Conservation (phyloP, 2,888 invertebrate genomes). For the Drosophila paucipuncta region DNA sequence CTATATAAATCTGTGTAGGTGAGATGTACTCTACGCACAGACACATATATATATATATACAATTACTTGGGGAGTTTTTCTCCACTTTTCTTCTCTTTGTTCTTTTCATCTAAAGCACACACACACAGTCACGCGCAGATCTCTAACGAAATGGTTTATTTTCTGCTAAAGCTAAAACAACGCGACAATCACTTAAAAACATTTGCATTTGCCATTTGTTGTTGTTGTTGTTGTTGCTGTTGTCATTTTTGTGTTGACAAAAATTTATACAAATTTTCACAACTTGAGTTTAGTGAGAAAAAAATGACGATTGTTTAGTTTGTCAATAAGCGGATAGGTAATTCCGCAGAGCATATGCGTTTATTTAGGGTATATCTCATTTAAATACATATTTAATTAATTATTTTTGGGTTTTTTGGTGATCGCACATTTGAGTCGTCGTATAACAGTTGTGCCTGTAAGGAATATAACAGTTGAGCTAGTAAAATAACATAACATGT, state of each 20-base stretch:
- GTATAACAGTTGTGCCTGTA: not conserved
- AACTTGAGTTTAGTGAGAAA: conserved; percentile 25
- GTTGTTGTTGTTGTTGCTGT: conserved; percentile 20
- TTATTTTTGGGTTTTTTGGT: not conserved
- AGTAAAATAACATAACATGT: too few species aligned
- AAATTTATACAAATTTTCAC: conserved; percentile 47
- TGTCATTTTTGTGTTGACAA: conserved; percentile 51
- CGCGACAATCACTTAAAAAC: conserved; percentile 55
- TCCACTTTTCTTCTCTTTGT: not conserved
- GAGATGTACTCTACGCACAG: not conserved
- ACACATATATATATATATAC: too few species aligned
- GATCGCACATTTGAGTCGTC: not conserved
- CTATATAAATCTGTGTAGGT: conserved; percentile 18
- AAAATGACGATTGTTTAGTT: conserved; percentile 42
- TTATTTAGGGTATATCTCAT: not conserved
- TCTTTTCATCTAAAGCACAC: conserved; percentile 3
- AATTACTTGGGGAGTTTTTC: conserved; percentile 12
- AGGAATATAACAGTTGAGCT: not conserved
- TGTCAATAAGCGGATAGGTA: conserved; percentile 10
- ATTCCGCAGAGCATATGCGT: conserved; percentile 26
- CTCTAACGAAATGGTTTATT: conserved; percentile 37
- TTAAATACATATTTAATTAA: conserved; percentile 2
- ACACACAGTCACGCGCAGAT: not conserved
- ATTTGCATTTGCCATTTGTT: conserved; percentile 50
- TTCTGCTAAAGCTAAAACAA: conserved; percentile 35